Base-by-base conservation (phyloP, 2,888 invertebrate genomes). In the Leucoma salicis region DNA sequence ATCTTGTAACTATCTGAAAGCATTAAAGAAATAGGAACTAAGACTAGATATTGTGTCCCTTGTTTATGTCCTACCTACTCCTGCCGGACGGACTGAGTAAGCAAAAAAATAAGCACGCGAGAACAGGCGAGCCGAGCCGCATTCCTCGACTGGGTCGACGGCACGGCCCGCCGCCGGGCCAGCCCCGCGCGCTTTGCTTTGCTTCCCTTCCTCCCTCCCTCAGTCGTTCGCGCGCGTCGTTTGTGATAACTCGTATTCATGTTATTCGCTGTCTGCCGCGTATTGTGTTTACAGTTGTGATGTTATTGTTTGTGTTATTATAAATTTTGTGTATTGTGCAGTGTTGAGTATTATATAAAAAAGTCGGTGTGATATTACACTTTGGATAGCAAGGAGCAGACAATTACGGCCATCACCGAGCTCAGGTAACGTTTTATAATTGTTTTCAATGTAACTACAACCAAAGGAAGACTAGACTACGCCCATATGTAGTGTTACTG, bases 111-210 rank as follows among this genome's bases (percentile, higher is more conserved):
- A 74, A 73, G 73, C 69, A 74, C 70, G 74, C 78, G 75, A 77
- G 79, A 84, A 80, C 81, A 73, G 75, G 81, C 83, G 76, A 77
- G 82, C 80, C 82, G 76, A 78, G 84, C 79, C 82, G 77, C 86
- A 85, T 85, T 85, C 85, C 84, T 74, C 78, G 78, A 81, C 79
- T 82, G 76, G 84, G 84, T 82, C 83, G 85, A 75, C 84, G 79
- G 74, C 74, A 74, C 72, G 71, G 75, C 74, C 74, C 73, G 66
- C 72, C n/a, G 21, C 3, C 14, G 29, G 28, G 29, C 29, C 13
- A 29, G 13, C 61, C 70, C 70, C 62, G 54, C 70, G 51, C 69
- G 57, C 51, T 50, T 55, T 50, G 49, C 60, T 37, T 50, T 58
- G 39, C 48, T 48, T 53, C 43, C 35, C 29, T 25, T 25, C 25